Evolutionary conservation across 2,797 vertebrate genomes (phyloP).

Genomic region (Delichon dasypus): DNA sequence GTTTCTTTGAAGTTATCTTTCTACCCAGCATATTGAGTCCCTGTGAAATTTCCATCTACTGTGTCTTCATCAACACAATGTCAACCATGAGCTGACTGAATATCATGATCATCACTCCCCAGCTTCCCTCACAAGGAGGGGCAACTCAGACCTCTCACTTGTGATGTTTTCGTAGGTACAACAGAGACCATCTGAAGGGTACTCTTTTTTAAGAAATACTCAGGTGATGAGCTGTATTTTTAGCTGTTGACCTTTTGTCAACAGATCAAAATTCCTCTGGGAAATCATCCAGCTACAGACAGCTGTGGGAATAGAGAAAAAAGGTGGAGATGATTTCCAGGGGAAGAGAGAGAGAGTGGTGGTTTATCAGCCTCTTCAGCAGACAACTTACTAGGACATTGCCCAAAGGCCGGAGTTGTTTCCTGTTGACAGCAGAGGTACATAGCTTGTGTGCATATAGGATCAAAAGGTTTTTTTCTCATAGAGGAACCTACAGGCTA

Average conservation of each 20-base stretch:
- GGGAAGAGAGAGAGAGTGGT: not conserved
- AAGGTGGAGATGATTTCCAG: not conserved
- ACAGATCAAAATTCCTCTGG: not conserved
- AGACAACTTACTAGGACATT: not conserved
- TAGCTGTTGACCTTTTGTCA: not conserved
- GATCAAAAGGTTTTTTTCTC: not conserved
- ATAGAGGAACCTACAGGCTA: not conserved
- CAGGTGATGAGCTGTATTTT: not conserved
- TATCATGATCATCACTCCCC: accelerated
- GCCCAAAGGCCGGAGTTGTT: not conserved
- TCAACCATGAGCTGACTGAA: not conserved
- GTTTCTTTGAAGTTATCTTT: not conserved
- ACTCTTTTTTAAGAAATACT: not conserved
- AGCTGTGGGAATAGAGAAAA: not conserved
- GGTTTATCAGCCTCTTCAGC: not conserved
- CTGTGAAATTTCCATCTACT: not conserved
- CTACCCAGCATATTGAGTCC: not conserved
- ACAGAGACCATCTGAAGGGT: not conserved
- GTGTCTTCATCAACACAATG: not conserved
- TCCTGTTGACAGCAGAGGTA: not conserved
- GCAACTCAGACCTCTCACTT: not conserved
- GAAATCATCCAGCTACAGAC: not conserved
- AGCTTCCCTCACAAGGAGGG: not conserved
- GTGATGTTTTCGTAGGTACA: not conserved
- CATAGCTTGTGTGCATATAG: not conserved